Conservation (phyloP, 2,888 invertebrate genomes). For the Polymixis flavicincta region DNA sequence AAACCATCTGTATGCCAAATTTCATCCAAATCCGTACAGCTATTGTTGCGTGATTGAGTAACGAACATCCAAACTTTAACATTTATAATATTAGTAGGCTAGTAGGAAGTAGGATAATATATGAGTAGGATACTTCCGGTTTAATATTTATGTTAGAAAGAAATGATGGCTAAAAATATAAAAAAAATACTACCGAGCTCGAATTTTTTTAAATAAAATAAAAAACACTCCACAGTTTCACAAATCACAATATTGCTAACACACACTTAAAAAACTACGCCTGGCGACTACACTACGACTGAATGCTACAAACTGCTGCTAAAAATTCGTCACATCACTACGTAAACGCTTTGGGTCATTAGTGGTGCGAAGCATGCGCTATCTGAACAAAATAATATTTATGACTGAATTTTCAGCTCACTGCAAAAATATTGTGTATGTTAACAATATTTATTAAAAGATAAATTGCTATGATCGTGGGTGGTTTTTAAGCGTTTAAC, state of each 20-base stretch:
- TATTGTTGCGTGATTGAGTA: too few relatives aligned
- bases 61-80: too few relatives aligned
- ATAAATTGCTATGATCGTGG: slow-evolving; percentile 10
- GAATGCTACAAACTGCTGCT: slow-evolving; percentile 79
- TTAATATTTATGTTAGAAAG: not conserved
- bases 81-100: too few relatives aligned
- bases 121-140: slow-evolving; percentile 28
- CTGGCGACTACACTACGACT: slow-evolving; percentile 64
- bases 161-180: not conserved
- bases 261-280: slow-evolving; percentile 57
- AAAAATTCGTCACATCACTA: slow-evolving; percentile 77
- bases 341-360: slow-evolving; percentile 65
- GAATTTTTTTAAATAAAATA: slow-evolving; percentile 15
- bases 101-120: too few relatives aligned
- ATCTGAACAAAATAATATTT: slow-evolving; percentile 55
- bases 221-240: slow-evolving; percentile 34
- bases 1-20: too few relatives aligned
- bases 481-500: not conserved
- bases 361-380: slow-evolving; percentile 63
- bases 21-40: too few relatives aligned
- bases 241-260: slow-evolving; percentile 43
- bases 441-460: slow-evolving; percentile 22
- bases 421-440: slow-evolving; percentile 19
- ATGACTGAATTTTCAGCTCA: slow-evolving; percentile 28
- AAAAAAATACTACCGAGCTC: not conserved